Evolutionary conservation across 2,888 invertebrate genomes (phyloP).

Genomic region (Pristionchus fissidentatus): DNA sequence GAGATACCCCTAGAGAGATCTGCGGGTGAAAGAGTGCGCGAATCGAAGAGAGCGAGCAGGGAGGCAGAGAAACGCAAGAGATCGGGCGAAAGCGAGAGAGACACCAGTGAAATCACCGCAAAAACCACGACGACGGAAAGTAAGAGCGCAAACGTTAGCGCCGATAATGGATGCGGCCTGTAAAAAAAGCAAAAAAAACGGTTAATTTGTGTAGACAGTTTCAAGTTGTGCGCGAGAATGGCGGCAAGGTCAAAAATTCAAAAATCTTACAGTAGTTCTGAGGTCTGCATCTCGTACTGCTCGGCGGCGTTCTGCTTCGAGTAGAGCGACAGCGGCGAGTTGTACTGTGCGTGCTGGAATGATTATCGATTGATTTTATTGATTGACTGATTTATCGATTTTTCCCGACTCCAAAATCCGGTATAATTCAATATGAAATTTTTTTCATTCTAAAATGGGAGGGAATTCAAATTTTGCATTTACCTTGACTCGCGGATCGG

Average conservation of each 20-base stretch:
- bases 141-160: background rate
- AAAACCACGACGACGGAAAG: background rate
- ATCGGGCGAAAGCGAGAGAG: conserved; percentile 34
- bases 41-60: background rate
- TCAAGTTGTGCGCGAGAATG: background rate
- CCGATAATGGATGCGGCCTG: background rate
- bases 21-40: background rate
- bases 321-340: conserved; percentile 59
- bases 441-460: background rate
- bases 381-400: too few relatives aligned
- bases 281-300: conserved; percentile 70
- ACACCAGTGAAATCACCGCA: background rate
- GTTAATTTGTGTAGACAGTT: background rate
- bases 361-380: conserved; percentile 29
- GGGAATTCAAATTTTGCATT: background rate
- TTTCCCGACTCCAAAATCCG: background rate
- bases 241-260: conserved; percentile 8
- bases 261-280: conserved; percentile 55
- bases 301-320: conserved; percentile 68
- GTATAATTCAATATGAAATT: background rate
- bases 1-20: conserved; percentile 11
- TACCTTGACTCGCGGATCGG: conserved; percentile 65
- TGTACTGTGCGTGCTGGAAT: conserved; percentile 54
- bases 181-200: background rate
- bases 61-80: conserved; percentile 4